A percentile compares a stretch with the other conserved stretches of the same genome.
These are phyloP conservation scores for Podabrus alpinus DNA, from an alignment of 2,888 invertebrate genomes.

Conservation along the genomic window DNA sequence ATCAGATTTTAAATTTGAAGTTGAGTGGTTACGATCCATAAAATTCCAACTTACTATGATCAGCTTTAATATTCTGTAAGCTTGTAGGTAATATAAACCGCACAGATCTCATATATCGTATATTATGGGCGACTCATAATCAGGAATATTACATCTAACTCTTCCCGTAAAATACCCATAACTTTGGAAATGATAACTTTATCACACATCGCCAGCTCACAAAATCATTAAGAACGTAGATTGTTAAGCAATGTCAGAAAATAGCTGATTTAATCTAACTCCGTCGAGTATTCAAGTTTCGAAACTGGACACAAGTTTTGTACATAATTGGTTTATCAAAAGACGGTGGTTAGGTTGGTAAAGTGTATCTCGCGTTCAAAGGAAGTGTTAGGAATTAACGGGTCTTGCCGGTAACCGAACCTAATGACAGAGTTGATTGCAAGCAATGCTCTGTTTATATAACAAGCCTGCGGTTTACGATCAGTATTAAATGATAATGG, in stretches of 20 bases:
- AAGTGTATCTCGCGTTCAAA: constrained; percentile 20
- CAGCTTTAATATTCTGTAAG: neutral
- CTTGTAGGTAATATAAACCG: neutral
- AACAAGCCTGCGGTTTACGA: constrained; percentile 29
- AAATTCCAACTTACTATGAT: neutral
- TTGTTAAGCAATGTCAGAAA: neutral
- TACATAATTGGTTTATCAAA: constrained; percentile 39
- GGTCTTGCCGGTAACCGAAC: constrained; percentile 27
- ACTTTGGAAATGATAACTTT: neutral
- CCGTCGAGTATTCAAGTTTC: constrained; percentile 33
- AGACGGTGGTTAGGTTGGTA: constrained; percentile 21
- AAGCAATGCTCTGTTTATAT: constrained; percentile 29
- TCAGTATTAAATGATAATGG: constrained; percentile 22
- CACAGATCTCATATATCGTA: too few species aligned
- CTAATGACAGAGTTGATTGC: constrained; percentile 28
- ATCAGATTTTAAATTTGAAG: neutral
- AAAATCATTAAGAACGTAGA: neutral
- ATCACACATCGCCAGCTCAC: neutral
- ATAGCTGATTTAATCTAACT: constrained; percentile 25
- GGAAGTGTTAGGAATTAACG: constrained; percentile 34
- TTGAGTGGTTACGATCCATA: neutral
- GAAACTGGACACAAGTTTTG: constrained; percentile 38
- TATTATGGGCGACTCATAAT: neutral
- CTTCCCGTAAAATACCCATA: neutral
- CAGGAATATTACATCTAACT: neutral